Percentiles rank a stretch among this genome's conserved stretches.
These are phyloP conservation scores for Papilio polyxenes DNA, from an alignment of 1,140 invertebrate species.

Conservation along the genomic window DNA sequence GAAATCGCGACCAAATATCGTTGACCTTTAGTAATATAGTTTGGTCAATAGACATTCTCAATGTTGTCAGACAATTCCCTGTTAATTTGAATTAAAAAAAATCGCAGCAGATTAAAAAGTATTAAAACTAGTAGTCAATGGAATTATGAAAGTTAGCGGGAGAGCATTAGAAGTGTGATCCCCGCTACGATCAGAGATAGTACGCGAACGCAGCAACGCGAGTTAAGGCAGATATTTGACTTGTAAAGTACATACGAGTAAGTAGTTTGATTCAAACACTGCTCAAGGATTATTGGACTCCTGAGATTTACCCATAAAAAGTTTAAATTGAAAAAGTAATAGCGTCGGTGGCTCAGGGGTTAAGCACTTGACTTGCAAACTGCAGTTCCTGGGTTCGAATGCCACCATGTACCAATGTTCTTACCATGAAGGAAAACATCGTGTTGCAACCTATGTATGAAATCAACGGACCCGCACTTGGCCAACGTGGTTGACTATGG, in stretches of 20 bases:
- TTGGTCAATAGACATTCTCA: background rate
- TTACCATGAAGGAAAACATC: no score
- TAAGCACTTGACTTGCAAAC: no score
- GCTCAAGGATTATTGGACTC: background rate
- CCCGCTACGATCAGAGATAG: background rate
- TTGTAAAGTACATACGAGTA: background rate
- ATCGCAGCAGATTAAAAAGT: background rate
- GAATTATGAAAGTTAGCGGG: background rate
- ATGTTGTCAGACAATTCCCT: background rate
- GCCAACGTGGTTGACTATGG: no score
- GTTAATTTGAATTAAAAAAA: background rate
- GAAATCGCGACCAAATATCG: background rate
- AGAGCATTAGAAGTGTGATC: background rate
- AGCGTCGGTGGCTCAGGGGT: no score
- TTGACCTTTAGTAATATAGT: background rate
- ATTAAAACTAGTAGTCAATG: background rate
- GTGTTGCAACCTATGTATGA: no score
- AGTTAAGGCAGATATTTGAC: background rate
- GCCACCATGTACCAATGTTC: no score
- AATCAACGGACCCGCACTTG: no score
- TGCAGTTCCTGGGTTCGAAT: no score
- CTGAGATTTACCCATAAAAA: background rate
- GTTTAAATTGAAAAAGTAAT: no score
- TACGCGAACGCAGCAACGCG: background rate
- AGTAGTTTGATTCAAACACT: background rate